Evolutionary conservation across 2,888 invertebrate species (phyloP).

Genomic region (Hirtodrosophila duncani): DNA sequence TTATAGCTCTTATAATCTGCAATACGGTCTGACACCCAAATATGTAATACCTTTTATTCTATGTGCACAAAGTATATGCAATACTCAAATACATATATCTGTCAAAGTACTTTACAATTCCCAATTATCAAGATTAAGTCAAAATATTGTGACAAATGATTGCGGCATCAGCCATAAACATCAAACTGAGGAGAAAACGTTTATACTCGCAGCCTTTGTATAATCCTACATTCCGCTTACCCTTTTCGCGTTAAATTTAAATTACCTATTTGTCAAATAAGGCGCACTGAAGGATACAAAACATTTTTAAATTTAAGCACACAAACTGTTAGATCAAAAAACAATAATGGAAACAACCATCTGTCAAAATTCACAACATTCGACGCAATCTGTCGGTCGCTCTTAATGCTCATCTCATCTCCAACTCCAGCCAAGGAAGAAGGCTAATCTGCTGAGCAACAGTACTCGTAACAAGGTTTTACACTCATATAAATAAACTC

Average conservation of each 20-base stretch:
- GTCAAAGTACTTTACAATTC: neutral
- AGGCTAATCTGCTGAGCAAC: constrained; percentile 42
- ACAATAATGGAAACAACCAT: constrained; percentile 74
- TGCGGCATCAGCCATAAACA: constrained; percentile 48
- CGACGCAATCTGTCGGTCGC: constrained; percentile 44
- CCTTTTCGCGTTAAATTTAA: constrained; percentile 51
- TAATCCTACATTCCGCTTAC: constrained; percentile 39
- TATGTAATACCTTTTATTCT: too few relatives aligned
- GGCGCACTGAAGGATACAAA: constrained; percentile 60
- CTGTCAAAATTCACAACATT: constrained; percentile 76
- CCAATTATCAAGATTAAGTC: constrained; percentile 35
- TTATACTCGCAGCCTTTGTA: constrained; percentile 41
- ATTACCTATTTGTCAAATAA: constrained; percentile 66
- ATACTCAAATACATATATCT: neutral
- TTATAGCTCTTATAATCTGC: too few relatives aligned
- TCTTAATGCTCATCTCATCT: constrained; percentile 24
- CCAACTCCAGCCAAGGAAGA: too few relatives aligned
- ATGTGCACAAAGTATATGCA: too few relatives aligned
- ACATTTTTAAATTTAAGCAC: constrained; percentile 58
- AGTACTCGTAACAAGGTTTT: constrained; percentile 38
- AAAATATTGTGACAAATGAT: constrained; percentile 75
- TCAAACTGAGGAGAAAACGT: too few relatives aligned
- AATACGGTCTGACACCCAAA: too few relatives aligned
- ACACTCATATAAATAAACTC: constrained; percentile 29
- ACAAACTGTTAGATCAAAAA: constrained; percentile 75